A percentile compares a stretch with the other conserved stretches of the same genome.
Evolutionary conservation across 1,140 invertebrate species (phyloP).

Genomic region (Cephus cinctus): DNA sequence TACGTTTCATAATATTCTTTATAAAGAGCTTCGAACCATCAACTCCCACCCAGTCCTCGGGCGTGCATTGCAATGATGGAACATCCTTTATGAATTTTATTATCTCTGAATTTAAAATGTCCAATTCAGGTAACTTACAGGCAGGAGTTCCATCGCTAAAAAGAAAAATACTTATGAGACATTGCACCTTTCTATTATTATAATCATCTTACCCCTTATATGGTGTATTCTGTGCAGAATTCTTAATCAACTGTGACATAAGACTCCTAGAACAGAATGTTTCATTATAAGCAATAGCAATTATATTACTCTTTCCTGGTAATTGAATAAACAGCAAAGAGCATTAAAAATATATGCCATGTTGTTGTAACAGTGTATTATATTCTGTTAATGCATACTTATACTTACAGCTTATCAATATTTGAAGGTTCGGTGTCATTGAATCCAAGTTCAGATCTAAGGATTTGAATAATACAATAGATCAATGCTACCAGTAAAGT

Average conservation of each 20-base stretch:
- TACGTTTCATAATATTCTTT: conserved; percentile 50
- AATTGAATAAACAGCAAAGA: background rate
- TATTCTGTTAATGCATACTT: too few relatives aligned
- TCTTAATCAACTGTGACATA: conserved; percentile 39
- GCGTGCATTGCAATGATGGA: conserved; percentile 61
- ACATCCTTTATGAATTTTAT: conserved; percentile 66
- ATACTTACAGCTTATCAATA: conserved; percentile 43
- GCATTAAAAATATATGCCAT: background rate
- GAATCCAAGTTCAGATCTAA: conserved; percentile 31
- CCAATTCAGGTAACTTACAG: conserved; percentile 66
- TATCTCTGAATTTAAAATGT: conserved; percentile 67
- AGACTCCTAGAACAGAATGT: conserved; percentile 28
- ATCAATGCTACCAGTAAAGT: conserved; percentile 28
- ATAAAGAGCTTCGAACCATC: conserved; percentile 59
- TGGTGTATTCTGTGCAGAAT: conserved; percentile 24
- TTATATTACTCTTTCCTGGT: background rate
- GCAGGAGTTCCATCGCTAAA: conserved; percentile 38
- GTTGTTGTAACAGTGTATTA: too few relatives aligned
- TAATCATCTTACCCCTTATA: conserved; percentile 22
- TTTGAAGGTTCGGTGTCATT: conserved; percentile 35
- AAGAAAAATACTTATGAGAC: conserved; percentile 1
- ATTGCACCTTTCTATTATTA: background rate
- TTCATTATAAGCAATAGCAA: background rate
- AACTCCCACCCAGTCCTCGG: conserved; percentile 53
- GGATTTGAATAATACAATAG: conserved; percentile 37